These are phyloP conservation scores for Ganaspis sp. DNA, from an alignment of 1,140 invertebrate genomes.

Conservation along the genomic window DNA sequence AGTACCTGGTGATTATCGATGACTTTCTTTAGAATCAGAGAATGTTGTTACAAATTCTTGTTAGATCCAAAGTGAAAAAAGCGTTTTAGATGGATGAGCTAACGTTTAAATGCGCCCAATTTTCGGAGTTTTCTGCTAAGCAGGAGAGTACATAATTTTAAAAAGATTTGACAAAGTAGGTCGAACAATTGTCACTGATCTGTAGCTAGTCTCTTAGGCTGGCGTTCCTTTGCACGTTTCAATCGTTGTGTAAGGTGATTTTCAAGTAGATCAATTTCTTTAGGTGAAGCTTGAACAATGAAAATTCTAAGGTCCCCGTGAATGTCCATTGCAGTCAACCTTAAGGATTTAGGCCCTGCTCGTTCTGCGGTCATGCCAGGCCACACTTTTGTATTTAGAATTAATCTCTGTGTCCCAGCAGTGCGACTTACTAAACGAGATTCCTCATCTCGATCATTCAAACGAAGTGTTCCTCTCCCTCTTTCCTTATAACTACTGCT, in stretches of 20 bases:
- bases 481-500: slow-evolving; percentile 90
- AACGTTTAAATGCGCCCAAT: slow-evolving; percentile 22
- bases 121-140: slow-evolving; percentile 16
- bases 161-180: slow-evolving; percentile 12
- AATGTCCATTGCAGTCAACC: slow-evolving; percentile 91
- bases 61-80: not conserved
- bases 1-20: slow-evolving; percentile 7
- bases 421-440: slow-evolving; percentile 91
- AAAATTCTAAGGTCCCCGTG: slow-evolving; percentile 91
- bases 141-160: slow-evolving; percentile 20
- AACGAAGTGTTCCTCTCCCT: slow-evolving; percentile 89
- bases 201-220: slow-evolving; percentile 69
- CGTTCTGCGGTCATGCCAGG: slow-evolving; percentile 93
- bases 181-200: slow-evolving; percentile 67
- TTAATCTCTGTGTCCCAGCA: slow-evolving; percentile 89
- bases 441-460: slow-evolving; percentile 87
- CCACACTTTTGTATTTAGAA: slow-evolving; percentile 97
- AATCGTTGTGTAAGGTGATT: slow-evolving; percentile 83
- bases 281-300: slow-evolving; percentile 86
- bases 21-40: not conserved
- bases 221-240: slow-evolving; percentile 73
- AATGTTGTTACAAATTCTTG: too few relatives aligned
- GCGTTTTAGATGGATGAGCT: not conserved
- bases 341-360: slow-evolving; percentile 90
- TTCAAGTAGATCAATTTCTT: slow-evolving; percentile 86